phyloP scores from a whole-genome alignment of 1,140 invertebrate genomes.

The Macrosteles quadrilineatus region DNA sequence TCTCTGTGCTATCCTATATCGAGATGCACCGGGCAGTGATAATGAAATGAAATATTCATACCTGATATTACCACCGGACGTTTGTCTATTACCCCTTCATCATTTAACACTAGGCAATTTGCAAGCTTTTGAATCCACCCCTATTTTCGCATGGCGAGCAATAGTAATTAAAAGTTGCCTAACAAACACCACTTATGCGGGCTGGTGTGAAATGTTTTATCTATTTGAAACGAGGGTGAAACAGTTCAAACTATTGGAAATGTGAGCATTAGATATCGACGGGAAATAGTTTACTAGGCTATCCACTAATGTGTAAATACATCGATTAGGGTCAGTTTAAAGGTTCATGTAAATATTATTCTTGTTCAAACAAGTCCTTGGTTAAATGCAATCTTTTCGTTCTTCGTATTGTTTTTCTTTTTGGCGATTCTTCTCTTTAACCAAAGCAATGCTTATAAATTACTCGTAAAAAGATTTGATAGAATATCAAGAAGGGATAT shows the following conservation, averaged over 20 bases:
- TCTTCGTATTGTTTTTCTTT: no score
- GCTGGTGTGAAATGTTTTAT: constrained; percentile 5
- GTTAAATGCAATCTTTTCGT: no score
- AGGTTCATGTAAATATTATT: no score
- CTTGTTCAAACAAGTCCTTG: no score
- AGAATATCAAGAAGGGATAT: no score
- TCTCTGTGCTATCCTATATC: no score
- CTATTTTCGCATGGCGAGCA: constrained; percentile 11
- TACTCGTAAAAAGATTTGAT: no score
- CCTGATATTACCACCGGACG: constrained; percentile 1
- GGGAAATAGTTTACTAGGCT: no score
- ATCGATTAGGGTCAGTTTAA: no score
- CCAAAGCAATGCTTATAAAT: no score
- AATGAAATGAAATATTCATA: constrained; percentile 7
- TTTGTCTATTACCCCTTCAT: not conserved
- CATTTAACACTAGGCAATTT: constrained; percentile 9
- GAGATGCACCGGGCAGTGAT: not conserved
- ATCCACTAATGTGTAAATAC: no score
- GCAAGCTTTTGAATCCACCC: constrained; percentile 10
- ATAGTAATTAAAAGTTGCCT: constrained; percentile 13
- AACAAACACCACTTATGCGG: constrained; percentile 10
- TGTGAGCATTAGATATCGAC: not conserved
- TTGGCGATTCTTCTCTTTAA: no score
- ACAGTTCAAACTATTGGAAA: not conserved
- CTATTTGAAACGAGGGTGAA: not conserved